These are phyloP conservation scores for Lepidocyrtinus sp. DNA, from an alignment of 2,888 invertebrate species.

Conservation along the genomic window DNA sequence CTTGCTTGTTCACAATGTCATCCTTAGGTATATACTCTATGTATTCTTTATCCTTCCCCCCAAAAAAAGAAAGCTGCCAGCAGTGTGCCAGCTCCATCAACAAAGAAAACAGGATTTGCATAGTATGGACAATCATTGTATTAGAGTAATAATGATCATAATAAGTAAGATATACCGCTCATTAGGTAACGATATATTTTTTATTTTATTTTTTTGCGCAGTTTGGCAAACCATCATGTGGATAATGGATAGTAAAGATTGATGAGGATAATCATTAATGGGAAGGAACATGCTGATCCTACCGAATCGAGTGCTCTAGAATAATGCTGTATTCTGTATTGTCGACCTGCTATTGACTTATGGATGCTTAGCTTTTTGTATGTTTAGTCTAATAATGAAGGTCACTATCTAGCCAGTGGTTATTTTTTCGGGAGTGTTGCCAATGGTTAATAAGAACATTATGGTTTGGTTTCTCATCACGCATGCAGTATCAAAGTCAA, in stretches of 20 bases:
- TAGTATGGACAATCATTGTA: not conserved
- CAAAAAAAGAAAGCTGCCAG: slow-evolving; percentile 29
- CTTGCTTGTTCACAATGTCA: not conserved
- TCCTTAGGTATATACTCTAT: not conserved
- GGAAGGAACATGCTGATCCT: not conserved
- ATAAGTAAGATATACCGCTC: not conserved
- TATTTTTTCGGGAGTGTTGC: too few species aligned
- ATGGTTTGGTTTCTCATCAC: too few species aligned
- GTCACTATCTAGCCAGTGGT: too few species aligned
- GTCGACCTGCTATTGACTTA: too few species aligned
- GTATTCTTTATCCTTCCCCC: not conserved
- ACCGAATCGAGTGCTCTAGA: too few species aligned
- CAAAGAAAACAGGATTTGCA: not conserved
- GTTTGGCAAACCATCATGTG: too few species aligned
- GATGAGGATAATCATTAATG: slow-evolving; percentile 3
- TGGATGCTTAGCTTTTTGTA: too few species aligned
- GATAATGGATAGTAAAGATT: not conserved
- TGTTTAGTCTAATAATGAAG: too few species aligned
- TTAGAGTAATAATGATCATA: not conserved
- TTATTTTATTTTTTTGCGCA: not conserved
- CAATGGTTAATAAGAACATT: too few species aligned
- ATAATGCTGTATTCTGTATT: too few species aligned
- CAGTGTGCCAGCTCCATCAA: not conserved
- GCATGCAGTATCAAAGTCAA: too few species aligned
- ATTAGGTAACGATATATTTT: not conserved